Base-by-base conservation (phyloP, 1,140 invertebrate species). In the Eciton burchellii region DNA sequence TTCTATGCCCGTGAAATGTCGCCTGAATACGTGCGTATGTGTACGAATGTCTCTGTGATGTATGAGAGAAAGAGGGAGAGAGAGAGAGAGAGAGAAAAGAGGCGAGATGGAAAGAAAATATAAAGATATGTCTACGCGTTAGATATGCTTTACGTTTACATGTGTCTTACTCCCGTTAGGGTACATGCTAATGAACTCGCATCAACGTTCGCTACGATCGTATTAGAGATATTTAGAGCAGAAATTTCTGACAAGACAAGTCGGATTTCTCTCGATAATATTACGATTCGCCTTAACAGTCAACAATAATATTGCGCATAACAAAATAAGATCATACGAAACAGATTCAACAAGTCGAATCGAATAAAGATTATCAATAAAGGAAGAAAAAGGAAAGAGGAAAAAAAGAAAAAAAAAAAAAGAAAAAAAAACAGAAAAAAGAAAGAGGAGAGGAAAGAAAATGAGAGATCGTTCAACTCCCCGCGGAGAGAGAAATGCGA, bases 111-210 rank as follows among this genome's bases (percentile, higher is more conserved):
- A 47, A 12, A 24, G 41, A 68, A 60, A 76, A 88, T 87, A 82
- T 68, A 74, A n/a, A n/a, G 35, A 35, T 82, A 57, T 62, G 43
- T 81, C 83, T 87, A 87, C 87, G 26, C 66, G 43, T 82, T 88
- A 88, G 84, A 87, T 88, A 87, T 54, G 72, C 72, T 70, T 87
- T 88, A 76, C n/a, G 73, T 82, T 79, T 82, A 88, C 52, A 83
- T 70, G 73, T 24, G 71, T 66, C 49, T 77, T 70, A 83, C 47
- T 70, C 52, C 49, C 71, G 43, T 83, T 65, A 54, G 19, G 70
- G 60, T 72, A 82, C n/a, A 59, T 60, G 54, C 81, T 82, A 82
- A 87, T 72, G 63, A 79, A 70, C 63, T 79, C 49, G 63, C 72
- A 54, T 74, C 26, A 62, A 26, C 70, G 74, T 21, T 79, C 63